Evolutionary conservation across 2,797 vertebrate species (phyloP), one percentile per base, ranked within the genome.

Genomic region (Scleropages formosus): DNA sequence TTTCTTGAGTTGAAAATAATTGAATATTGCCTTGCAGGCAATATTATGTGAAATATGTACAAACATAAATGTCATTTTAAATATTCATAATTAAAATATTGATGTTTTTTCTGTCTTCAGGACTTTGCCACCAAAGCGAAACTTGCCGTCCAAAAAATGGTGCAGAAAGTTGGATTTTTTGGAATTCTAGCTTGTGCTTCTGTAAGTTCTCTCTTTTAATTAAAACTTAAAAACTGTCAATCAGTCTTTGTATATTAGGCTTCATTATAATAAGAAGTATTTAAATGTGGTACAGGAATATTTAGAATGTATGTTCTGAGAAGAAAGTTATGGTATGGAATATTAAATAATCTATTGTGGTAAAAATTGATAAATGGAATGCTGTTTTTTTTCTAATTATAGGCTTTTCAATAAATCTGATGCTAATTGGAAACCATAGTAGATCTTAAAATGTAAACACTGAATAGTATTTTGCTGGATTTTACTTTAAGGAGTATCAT

Each of bases 161-260:
- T 95, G 78, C 93, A 96, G 87, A 98, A 91, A 89, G 95, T 99
- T 49, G 95, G 94, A 22, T 99, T 99, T 89, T 95, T 99, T 44
- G 98, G 98, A 77, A 99, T 99, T 89, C 87, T 99, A 87, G 95
- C 91, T 26, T 99, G 98, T 83, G 98, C 98, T 75, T 96, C 94
- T 24, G 94, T 96, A 87, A 94, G 94, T 95, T 64, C 64, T 72
- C 60, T 67, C 56, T 63, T 8, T n/a, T n/a, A 31, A 64, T 53
- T 10, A 66, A 67, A 67, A 13, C 53, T n/a, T 16, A 68, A n/a
- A 61, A 67, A 18, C 11, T 44, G 44, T 22, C 22, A 49, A 69
- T 49, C 24, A n/a, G n/a, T n/a, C 69, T 13, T 46, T 16, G 12
- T 47, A 69, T 49, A 8, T 44, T 53, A 44, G 47, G 66, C 49